Conservation (phyloP, 2,888 invertebrate species). For the Drosophila imparisetae region DNA sequence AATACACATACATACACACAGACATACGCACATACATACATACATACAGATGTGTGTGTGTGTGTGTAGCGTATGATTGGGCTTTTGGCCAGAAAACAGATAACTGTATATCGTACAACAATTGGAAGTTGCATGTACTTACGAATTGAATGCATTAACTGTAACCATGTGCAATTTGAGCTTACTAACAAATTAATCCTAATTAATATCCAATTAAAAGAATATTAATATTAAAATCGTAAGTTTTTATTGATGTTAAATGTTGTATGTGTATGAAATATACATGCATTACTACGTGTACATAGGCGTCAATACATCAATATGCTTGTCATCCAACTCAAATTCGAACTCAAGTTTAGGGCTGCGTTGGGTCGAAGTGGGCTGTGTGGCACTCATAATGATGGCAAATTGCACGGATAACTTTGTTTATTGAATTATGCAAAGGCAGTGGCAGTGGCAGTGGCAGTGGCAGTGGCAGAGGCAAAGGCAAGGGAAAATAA, state of each 20-base stretch:
- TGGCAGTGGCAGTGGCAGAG: not conserved
- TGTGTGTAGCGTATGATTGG: not conserved
- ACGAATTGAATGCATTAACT: conserved; percentile 27
- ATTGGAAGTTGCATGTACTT: conserved; percentile 34
- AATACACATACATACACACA: not conserved
- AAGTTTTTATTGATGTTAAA: conserved; percentile 23
- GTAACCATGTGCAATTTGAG: conserved; percentile 69
- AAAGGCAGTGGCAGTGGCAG: conserved; percentile 1
- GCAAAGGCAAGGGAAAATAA: not conserved
- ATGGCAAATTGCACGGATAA: conserved; percentile 27
- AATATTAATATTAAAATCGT: conserved; percentile 2
- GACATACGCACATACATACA: not conserved
- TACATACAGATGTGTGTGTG: no score
- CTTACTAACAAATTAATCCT: conserved; percentile 35
- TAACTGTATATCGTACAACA: conserved; percentile 9
- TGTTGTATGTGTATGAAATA: conserved; percentile 5
- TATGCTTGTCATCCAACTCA: not conserved
- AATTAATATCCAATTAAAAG: conserved; percentile 11
- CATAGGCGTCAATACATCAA: not conserved
- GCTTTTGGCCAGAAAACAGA: conserved; percentile 3
- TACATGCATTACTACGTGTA: not conserved
- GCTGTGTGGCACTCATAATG: conserved; percentile 16
- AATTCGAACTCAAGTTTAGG: conserved; percentile 1
- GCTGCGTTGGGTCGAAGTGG: conserved; percentile 4
- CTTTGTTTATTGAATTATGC: conserved; percentile 45